These are phyloP conservation scores for Upupa epops DNA, from an alignment of 2,113 vertebrate species.

Conservation along the genomic window DNA sequence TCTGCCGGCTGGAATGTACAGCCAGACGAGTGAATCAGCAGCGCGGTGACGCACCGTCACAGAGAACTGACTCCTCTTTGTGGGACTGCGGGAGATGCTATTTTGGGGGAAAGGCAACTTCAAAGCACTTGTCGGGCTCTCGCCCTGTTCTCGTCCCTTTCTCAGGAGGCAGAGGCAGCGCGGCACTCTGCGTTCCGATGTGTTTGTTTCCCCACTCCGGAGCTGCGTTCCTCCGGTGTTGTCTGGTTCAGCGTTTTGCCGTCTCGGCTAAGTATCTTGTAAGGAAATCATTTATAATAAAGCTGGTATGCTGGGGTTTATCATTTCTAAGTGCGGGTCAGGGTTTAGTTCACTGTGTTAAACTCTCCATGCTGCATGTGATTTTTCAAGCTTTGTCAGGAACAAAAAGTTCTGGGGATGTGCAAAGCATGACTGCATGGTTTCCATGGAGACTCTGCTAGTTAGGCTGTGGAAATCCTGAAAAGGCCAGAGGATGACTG, in stretches of 20 bases:
- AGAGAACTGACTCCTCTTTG: not conserved
- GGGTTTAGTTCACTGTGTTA: constrained; percentile 88
- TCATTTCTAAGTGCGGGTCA: constrained; percentile 86
- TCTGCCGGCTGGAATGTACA: fast-evolving
- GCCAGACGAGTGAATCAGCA: not conserved
- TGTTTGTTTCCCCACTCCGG: constrained; percentile 37
- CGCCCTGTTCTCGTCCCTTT: not conserved
- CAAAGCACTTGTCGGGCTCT: not conserved
- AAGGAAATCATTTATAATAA: constrained; percentile 85
- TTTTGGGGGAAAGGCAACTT: not conserved
- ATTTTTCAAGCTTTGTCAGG: constrained; percentile 98
- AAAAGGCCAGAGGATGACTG: constrained; percentile 93
- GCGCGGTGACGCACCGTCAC: not conserved
- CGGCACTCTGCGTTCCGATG: constrained; percentile 1
- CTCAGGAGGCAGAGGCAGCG: constrained; percentile 24
- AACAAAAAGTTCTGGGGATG: constrained; percentile 90
- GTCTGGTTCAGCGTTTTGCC: constrained; percentile 72
- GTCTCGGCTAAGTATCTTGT: constrained; percentile 80
- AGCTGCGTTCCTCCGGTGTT: constrained; percentile 52
- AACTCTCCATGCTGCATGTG: constrained; percentile 92
- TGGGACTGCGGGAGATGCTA: not conserved
- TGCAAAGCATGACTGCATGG: constrained; percentile 90
- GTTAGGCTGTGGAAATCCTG: constrained; percentile 90
- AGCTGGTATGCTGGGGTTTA: constrained; percentile 81
- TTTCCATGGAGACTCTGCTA: constrained; percentile 96